Evolutionary conservation across 2,888 invertebrate genomes (phyloP).

Genomic region (Acrobasis repandana): DNA sequence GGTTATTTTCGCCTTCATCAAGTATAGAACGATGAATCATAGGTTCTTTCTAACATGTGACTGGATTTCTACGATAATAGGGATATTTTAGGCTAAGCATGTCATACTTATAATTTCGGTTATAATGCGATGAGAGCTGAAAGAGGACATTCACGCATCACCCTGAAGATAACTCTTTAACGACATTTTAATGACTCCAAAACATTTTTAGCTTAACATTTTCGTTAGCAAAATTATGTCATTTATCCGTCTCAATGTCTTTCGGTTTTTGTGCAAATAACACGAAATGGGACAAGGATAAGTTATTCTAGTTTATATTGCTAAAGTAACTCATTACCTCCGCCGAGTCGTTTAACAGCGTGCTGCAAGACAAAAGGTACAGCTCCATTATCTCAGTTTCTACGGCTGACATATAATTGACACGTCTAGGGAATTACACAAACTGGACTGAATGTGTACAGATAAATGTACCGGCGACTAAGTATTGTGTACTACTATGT

Average conservation of each 20-base stretch:
- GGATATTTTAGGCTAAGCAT: slow-evolving; percentile 1
- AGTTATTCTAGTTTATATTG: slow-evolving; percentile 52
- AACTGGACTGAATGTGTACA: slow-evolving; percentile 41
- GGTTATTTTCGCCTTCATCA: slow-evolving; percentile 8
- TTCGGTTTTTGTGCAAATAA: slow-evolving; percentile 30
- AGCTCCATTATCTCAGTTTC: slow-evolving; percentile 55
- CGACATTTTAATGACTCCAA: slow-evolving; percentile 47
- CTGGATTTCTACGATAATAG: background rate
- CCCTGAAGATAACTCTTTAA: slow-evolving; percentile 41
- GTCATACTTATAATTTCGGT: slow-evolving; percentile 6
- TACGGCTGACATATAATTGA: slow-evolving; percentile 57
- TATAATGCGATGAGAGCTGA: slow-evolving; percentile 34
- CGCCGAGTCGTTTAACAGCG: slow-evolving; percentile 42
- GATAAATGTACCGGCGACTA: slow-evolving; percentile 41
- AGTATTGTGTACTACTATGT: slow-evolving; percentile 25
- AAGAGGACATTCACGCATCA: slow-evolving; percentile 33
- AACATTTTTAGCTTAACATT: slow-evolving; percentile 23
- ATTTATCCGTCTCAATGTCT: slow-evolving; percentile 7
- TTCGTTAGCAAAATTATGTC: slow-evolving; percentile 3
- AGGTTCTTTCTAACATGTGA: slow-evolving; percentile 6
- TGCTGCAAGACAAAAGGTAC: slow-evolving; percentile 57
- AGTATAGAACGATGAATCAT: slow-evolving; percentile 8
- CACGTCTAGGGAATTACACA: slow-evolving; percentile 50
- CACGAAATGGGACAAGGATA: slow-evolving; percentile 50
- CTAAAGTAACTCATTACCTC: slow-evolving; percentile 59